Evolutionary conservation across 2,113 vertebrate species (phyloP), one percentile per base, ranked within the genome.

Genomic region (Oreochromis spilurus): DNA sequence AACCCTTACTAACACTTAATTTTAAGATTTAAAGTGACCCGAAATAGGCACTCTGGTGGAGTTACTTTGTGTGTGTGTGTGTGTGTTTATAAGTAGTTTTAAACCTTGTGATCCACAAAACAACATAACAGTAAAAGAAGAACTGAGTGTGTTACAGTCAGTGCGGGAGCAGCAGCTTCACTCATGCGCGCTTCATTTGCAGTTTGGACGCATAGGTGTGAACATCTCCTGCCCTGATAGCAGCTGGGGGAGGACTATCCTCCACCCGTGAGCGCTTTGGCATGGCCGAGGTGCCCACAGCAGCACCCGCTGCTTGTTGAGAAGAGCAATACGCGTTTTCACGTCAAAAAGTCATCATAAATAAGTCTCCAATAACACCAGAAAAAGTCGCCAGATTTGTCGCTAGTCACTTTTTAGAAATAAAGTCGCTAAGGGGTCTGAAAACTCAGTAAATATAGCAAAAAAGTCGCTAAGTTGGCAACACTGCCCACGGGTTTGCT

Each of bases 21-120:
- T 70, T 70, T 43, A 70, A 24, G 0, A 43, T 40, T 70, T 26
- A 45, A 26, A 11, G 19, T 52, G 9, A 52, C 50, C 50, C 0
- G 9, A 52, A n/a, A n/a, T 1, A 2, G 9, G 50, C 50, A 10
- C 19, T 52, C 50, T 52, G 50, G 2, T 0, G 50, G 50, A n/a
- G 17, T 52, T 52, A n/a, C 17, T 19, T 5, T 43, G 24, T 24
- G 24, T 24, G 24, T 24, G 24, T 24, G 40, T 13, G 8, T 52
- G 19, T 9, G 12, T 50, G 7, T 48, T 9, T 52, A 5, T 52
- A 52, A n/a, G 50, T 52, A 52, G 50, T n/a, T 52, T 52, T 5
- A 52, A 52, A 52, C 19, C 19, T 52, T 52, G 50, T 52, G 50
- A 24, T 24, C 24, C 24, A 24, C 24, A 24, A 52, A 52, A 52